These are phyloP conservation scores for Ormyrus thymus DNA, from an alignment of 2,888 invertebrate species.

Conservation along the genomic window DNA sequence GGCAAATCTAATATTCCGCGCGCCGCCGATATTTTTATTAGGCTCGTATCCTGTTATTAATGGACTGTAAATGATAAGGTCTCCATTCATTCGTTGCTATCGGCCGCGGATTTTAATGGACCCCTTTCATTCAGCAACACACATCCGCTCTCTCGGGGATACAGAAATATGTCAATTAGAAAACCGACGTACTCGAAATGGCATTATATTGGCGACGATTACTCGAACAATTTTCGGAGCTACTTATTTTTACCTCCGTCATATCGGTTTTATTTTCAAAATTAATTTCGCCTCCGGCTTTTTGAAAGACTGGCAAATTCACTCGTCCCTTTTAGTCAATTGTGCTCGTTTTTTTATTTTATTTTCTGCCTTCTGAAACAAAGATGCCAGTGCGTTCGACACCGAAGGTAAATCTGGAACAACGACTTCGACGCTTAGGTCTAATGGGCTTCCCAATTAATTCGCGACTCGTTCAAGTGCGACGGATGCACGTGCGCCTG, in stretches of 20 bases:
- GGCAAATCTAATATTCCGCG: constrained; percentile 43
- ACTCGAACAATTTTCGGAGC: neutral
- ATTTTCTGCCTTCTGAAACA: neutral
- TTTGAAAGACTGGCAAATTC: too few relatives aligned
- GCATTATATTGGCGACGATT: neutral
- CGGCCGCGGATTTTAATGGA: constrained; percentile 41
- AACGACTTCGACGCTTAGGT: constrained; percentile 19
- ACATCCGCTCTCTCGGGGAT: constrained; percentile 36
- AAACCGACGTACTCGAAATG: constrained; percentile 29
- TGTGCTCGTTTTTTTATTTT: neutral
- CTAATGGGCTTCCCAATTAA: constrained; percentile 52
- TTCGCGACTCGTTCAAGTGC: constrained; percentile 23
- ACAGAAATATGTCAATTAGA: constrained; percentile 48
- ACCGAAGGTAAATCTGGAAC: constrained; percentile 16
- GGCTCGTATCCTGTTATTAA: constrained; percentile 54
- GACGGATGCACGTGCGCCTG: constrained; percentile 1
- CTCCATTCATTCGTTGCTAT: constrained; percentile 49
- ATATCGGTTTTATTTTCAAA: neutral
- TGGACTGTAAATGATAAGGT: constrained; percentile 51
- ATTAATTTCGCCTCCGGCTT: neutral
- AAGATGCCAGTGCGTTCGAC: constrained; percentile 6
- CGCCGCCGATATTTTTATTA: constrained; percentile 47
- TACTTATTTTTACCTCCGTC: constrained; percentile 10
- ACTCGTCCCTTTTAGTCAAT: too few relatives aligned
- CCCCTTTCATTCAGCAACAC: constrained; percentile 48